These are phyloP conservation scores for Coptodon bakossiorum DNA, from an alignment of 2,113 vertebrate genomes.

Conservation along the genomic window DNA sequence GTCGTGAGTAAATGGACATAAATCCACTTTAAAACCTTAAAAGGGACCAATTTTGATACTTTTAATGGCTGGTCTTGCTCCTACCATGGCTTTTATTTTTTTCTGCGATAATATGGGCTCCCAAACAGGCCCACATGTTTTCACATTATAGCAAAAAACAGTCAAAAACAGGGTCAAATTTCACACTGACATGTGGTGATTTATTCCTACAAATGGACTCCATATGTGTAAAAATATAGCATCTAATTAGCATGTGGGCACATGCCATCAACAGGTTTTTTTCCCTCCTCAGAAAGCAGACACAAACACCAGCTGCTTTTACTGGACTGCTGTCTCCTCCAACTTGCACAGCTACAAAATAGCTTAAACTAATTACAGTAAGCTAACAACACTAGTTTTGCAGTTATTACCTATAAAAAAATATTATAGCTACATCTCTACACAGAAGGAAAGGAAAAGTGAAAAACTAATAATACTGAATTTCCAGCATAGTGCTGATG, in stretches of 20 bases:
- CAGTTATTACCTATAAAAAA: neutral
- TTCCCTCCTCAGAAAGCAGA: neutral
- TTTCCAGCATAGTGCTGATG: neutral
- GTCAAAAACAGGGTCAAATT: neutral
- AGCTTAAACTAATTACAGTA: neutral
- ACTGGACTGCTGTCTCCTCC: neutral
- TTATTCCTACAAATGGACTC: neutral
- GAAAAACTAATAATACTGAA: neutral
- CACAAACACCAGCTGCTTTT: neutral
- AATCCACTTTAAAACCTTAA: neutral
- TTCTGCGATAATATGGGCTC: neutral
- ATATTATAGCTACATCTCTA: neutral
- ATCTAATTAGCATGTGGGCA: neutral
- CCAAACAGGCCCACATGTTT: neutral
- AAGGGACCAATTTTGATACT: neutral
- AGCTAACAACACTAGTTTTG: neutral
- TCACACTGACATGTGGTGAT: neutral
- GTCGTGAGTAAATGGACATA: neutral
- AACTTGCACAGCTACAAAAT: neutral
- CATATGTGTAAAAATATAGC: neutral
- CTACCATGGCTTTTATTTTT: neutral
- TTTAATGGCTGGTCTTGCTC: neutral
- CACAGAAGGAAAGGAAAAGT: neutral
- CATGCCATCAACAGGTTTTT: neutral
- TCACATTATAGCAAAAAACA: neutral